Base-by-base conservation (phyloP, 1,140 invertebrate species). In the Bombus affinis region DNA sequence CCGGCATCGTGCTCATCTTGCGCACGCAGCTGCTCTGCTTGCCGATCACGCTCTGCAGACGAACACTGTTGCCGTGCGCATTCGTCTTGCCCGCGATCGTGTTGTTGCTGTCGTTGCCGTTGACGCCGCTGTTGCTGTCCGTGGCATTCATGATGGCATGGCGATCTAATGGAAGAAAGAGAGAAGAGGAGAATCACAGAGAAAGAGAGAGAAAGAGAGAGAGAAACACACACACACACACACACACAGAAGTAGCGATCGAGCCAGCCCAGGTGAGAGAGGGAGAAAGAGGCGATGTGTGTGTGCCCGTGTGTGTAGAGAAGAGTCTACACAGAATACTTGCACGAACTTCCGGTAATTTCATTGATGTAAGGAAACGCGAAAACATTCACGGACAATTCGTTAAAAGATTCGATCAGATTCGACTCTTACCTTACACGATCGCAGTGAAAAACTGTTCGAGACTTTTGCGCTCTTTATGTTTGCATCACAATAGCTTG, bases 1-100 rank as follows among this genome's bases (percentile, higher is more conserved):
- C 94, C 22, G 89, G 89, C 94, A 94, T 94, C 22, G 91, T 93
- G 75, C 93, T 94, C 94, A 94, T 94, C 84, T 94, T 94, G 70
- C 92, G 85, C 62, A 92, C 83, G 80, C 90, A 59, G n/a, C 78
- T 83, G 57, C 73, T 74, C 53, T 83, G 87, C 35, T 85, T 88
- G 68, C 87, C 81, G 83, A 85, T 80, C 57, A 79, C 73, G 75
- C 70, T 66, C 62, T 90, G 89, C 22, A 77, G 75, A 47, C 86
- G 71, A 62, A 35, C 66, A 39, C 57, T 73, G 84, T 86, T 83
- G 75, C 66, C 77, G 77, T 79, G 77, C 28, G 65, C 83, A 68
- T 37, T 59, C 44, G 57, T 73, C 73, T 76, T 89, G 65, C 15
- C 35, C 65, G 59, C 35, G 59, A 79, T 42, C 65, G 76, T 75